These are phyloP conservation scores for Sylvia borin DNA, from an alignment of 2,797 vertebrate genomes.

Conservation along the genomic window DNA sequence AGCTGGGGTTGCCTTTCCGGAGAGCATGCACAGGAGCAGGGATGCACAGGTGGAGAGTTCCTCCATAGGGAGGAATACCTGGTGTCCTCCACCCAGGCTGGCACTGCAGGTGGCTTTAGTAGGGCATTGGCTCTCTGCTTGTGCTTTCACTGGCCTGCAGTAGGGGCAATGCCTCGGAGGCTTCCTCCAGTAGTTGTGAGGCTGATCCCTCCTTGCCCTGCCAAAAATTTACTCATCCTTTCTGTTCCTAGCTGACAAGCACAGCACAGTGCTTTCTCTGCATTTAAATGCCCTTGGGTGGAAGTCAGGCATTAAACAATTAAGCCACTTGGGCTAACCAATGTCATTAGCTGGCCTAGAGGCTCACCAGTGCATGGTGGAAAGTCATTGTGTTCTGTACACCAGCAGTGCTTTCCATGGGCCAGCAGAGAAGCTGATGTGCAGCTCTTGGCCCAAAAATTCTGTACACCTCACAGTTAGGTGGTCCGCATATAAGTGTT, in stretches of 20 bases:
- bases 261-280: not conserved
- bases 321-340: not conserved
- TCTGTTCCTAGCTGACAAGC: not conserved
- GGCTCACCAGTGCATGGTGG: not conserved
- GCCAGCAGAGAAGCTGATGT: not conserved
- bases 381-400: not conserved
- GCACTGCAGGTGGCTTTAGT: not conserved
- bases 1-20: not conserved
- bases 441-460: not conserved
- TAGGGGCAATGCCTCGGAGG: not conserved
- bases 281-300: not conserved
- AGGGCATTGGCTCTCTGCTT: not conserved
- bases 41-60: not conserved
- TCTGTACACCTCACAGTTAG: not conserved
- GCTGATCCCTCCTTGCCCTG: not conserved
- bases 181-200: not conserved
- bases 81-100: not conserved
- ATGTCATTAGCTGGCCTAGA: rapidly evolving
- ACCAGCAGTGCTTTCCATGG: not conserved
- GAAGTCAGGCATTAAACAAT: not conserved
- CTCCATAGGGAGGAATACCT: not conserved
- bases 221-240: not conserved
- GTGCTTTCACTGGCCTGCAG: not conserved
- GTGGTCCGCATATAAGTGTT: not conserved
- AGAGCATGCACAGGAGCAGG: not conserved